These are phyloP conservation scores for Drosophila quinaria DNA, from an alignment of 2,888 invertebrate species.

Conservation along the genomic window DNA sequence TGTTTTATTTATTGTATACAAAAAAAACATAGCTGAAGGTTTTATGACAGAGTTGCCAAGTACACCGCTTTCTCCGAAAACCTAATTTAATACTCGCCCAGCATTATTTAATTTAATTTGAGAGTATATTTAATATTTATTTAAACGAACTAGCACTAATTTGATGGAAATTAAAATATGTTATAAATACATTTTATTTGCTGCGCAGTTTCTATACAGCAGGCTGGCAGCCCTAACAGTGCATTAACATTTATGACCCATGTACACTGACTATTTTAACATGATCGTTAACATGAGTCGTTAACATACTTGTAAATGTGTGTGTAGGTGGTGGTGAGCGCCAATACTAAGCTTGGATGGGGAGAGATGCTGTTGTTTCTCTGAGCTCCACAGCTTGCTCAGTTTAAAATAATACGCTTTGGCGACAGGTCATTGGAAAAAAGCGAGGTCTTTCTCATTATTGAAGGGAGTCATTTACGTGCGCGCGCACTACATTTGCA, in stretches of 20 bases:
- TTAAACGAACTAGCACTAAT: not conserved
- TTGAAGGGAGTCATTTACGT: not conserved
- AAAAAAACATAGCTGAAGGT: slow-evolving; percentile 58
- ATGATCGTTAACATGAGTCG: slow-evolving; percentile 32
- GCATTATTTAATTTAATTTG: not conserved
- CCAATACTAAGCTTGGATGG: slow-evolving; percentile 22
- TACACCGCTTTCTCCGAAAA: not conserved
- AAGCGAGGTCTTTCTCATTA: not conserved
- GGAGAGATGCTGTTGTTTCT: slow-evolving; percentile 5
- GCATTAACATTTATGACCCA: slow-evolving; percentile 29
- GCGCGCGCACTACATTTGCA: slow-evolving; percentile 34
- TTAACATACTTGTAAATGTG: not conserved
- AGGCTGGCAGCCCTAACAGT: slow-evolving; percentile 28
- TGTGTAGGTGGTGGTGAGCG: not conserved
- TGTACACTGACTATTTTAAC: slow-evolving; percentile 29
- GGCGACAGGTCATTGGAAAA: slow-evolving; percentile 3
- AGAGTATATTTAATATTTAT: not conserved
- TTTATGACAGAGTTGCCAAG: slow-evolving; percentile 39
- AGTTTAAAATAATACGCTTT: slow-evolving; percentile 32
- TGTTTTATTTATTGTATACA: slow-evolving; percentile 50
- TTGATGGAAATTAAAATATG: not conserved
- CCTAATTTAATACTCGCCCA: not conserved
- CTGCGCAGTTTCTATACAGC: slow-evolving; percentile 12
- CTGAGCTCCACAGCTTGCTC: slow-evolving; percentile 4
- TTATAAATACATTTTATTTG: not conserved